Evolutionary conservation across 2,113 vertebrate species (phyloP), one percentile per base, ranked within the genome.

Genomic region (Tichodroma muraria): DNA sequence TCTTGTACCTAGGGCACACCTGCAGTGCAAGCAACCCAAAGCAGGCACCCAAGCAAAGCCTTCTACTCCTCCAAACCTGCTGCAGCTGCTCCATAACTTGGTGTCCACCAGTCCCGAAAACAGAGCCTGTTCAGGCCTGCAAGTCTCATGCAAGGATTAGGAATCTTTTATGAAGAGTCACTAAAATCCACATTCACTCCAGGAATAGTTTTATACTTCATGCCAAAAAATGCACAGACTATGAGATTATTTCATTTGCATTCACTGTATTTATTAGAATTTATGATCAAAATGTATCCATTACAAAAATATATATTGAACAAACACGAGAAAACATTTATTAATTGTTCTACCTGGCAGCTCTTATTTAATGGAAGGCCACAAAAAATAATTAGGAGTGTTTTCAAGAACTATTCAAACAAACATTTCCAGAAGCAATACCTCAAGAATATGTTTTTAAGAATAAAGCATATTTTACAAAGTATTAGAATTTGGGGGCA

Each of bases 11-110:
- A 6, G 0, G 1, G 21, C 30, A 23, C 0, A 4, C 23, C 54
- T 52, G 60, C 56, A 53, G 23, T 11, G 11, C 1, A 1, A 35
- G 25, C 0, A 0, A 21, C 12, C 79, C 6, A 2, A 81, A 65
- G 40, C 4, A 57, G 10, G 15, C 33, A 57, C 20, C 42, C 15
- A 42, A 47, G 31, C 30, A 52, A 78, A 71, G 25, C 60, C 42
- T 56, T 31, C 17, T 28, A 5, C 44, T 59, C 42, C 38, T 37
- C 57, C 70, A 93, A 38, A 35, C 25, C n/a, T 42, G 12, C 10
- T 13, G 37, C 12, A 80, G 59, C 30, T 45, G 53, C 81, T 79
- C 10, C 2, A 1, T 8, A 63, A n/a, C 0, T 1, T 7, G 11
- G 49, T 6, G 8, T 21, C 45, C 31, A 28, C 22, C 49, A 45